Percentiles rank a stretch among this genome's conserved stretches.
Evolutionary conservation across 2,113 vertebrate genomes (phyloP).

Genomic region (Hippoglossus stenolepis): DNA sequence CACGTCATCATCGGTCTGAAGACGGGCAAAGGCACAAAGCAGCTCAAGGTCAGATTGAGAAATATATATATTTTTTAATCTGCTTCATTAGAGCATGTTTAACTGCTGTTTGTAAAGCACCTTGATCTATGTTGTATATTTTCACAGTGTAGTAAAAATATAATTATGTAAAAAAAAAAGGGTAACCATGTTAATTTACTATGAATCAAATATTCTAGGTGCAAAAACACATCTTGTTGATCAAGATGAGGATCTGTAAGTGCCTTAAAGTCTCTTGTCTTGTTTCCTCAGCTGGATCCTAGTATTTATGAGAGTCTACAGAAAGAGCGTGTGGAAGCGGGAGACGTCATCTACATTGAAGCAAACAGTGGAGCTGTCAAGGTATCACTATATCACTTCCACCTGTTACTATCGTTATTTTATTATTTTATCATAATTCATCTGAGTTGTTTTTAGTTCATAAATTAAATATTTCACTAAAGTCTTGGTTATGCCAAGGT

Average conservation of each 20-base stretch:
- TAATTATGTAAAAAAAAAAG: too few species aligned
- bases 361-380: constrained; percentile 98
- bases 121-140: too few species aligned
- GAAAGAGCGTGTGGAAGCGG: constrained; percentile 96
- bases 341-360: constrained; percentile 99
- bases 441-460: not conserved
- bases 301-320: constrained; percentile 99
- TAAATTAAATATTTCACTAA: not conserved
- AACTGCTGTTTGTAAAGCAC: too few species aligned
- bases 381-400: constrained; percentile 78
- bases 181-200: too few species aligned
- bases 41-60: constrained; percentile 88
- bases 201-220: too few species aligned
- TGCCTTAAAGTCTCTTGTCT: constrained; percentile 2
- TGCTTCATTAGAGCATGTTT: too few species aligned
- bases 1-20: constrained; percentile 97
- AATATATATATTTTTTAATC: not conserved
- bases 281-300: constrained; percentile 89
- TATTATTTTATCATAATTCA: too few species aligned
- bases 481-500: not conserved
- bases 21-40: constrained; percentile 98
- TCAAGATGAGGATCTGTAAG: not conserved
- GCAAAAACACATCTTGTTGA: too few species aligned
- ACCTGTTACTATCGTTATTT: too few species aligned
- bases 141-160: too few species aligned